Evolutionary conservation across 2,888 invertebrate species (phyloP), one percentile per base, ranked within the genome.

Genomic region (Synergus japonicus): DNA sequence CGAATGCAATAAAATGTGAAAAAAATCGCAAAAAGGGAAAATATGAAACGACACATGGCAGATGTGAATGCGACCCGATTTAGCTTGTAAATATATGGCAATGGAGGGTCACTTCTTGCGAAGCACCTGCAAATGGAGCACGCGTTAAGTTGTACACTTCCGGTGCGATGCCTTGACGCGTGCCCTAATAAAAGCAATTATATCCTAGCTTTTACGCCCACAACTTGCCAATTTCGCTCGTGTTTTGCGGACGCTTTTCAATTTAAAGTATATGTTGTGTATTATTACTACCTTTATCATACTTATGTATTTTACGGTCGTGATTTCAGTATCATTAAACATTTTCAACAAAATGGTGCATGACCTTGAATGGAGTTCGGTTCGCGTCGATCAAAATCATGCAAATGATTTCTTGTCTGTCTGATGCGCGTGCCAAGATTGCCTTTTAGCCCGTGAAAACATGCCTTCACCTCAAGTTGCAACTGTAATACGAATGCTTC

Each of bases 121-220:
- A 79, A 84, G 80, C 87, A 87, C 88, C 86, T 88, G 89, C 89
- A 73, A 83, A 83, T 81, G 67, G 73, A 82, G 82, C 82, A 82
- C 84, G 81, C 79, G 86, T 85, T 85, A 84, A 86, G 85, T 81
- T 83, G 83, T 81, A 84, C 85, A 85, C 87, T 88, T 89, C 88
- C 88, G 89, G 88, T 85, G 85, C 81, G 29, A 29, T 29, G 29
- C 29, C 80, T 83, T 82, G 87, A 85, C 89, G 87, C 89, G 89
- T 89, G 89, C 88, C 89, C 88, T 88, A 86, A 87, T 87, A 86
- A 86, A 87, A 85, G 86, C 85, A 84, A 79, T 82, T 83, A 86
- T 73, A 54, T 82, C 84, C 79, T 84, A 83, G 83, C 84, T 83
- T 83, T 87, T 84, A 84, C 85, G 84, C 85, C 84, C 81, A 83